Conservation (phyloP, 2,113 vertebrate species). For the Bungarus multicinctus region DNA sequence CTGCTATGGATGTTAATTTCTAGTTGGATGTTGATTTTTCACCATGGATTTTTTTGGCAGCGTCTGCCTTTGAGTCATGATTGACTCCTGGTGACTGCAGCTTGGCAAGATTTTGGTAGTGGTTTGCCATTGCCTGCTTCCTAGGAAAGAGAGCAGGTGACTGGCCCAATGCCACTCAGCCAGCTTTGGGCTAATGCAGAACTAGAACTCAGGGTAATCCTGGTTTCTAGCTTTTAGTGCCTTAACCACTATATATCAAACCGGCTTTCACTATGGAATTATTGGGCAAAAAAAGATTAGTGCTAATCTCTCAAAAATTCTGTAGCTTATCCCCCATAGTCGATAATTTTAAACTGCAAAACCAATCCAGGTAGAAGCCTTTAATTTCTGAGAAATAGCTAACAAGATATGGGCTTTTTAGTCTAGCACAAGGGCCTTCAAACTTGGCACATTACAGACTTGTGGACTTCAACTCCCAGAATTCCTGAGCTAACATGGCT, state of each 20-base stretch:
- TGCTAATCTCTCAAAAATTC: neutral
- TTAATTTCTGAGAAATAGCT: neutral
- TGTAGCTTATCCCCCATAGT: neutral
- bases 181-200: neutral
- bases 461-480: too few species aligned
- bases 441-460: too few species aligned
- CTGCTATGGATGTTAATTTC: neutral
- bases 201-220: neutral
- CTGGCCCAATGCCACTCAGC: neutral
- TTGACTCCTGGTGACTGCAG: neutral
- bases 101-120: neutral
- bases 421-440: too few species aligned
- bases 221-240: neutral
- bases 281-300: neutral
- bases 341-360: neutral
- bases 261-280: neutral
- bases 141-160: neutral
- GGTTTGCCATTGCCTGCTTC: neutral
- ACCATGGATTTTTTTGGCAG: neutral
- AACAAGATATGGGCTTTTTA: neutral
- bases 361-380: neutral
- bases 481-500: too few species aligned
- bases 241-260: neutral
- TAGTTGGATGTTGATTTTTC: neutral
- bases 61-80: neutral